Percentiles rank a stretch among this genome's conserved stretches.
Conservation (phyloP, 2,797 vertebrate species). For the Poeciliopsis turneri region DNA sequence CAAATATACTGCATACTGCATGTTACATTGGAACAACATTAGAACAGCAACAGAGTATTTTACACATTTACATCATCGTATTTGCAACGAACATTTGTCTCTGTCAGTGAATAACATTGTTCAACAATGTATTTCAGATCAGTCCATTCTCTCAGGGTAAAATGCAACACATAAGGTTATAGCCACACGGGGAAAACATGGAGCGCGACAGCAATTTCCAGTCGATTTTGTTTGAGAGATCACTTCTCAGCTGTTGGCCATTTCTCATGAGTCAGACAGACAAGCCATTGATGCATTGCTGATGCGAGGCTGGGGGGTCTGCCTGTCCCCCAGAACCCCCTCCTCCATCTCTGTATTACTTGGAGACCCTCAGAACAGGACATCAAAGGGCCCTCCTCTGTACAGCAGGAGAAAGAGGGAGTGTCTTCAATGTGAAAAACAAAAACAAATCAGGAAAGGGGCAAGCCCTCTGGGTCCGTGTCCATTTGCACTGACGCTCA, state of each 20-base stretch:
- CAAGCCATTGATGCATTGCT: conserved; percentile 62
- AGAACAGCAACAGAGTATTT: conserved; percentile 77
- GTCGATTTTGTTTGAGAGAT: conserved; percentile 54
- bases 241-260: conserved; percentile 67
- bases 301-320: conserved; percentile 55
- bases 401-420: conserved; percentile 52
- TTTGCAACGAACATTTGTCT: conserved; percentile 69
- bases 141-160: conserved; percentile 65
- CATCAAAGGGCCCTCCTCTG: conserved; percentile 64
- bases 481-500: conserved; percentile 61
- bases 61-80: conserved; percentile 79
- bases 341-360: conserved; percentile 40
- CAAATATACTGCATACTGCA: conserved; percentile 79
- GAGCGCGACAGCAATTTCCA: conserved; percentile 53
- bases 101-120: conserved; percentile 55
- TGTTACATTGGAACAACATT: conserved; percentile 80
- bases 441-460: conserved; percentile 43
- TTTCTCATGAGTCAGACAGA: conserved; percentile 68
- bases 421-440: conserved; percentile 14
- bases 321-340: conserved; percentile 20
- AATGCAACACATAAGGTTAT: conserved; percentile 68
- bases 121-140: conserved; percentile 60
- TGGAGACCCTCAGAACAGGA: conserved; percentile 62
- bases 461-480: conserved; percentile 47
- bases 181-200: conserved; percentile 46